Base-by-base conservation (phyloP, 2,113 vertebrate species). In the Gymnocephalus cernua region DNA sequence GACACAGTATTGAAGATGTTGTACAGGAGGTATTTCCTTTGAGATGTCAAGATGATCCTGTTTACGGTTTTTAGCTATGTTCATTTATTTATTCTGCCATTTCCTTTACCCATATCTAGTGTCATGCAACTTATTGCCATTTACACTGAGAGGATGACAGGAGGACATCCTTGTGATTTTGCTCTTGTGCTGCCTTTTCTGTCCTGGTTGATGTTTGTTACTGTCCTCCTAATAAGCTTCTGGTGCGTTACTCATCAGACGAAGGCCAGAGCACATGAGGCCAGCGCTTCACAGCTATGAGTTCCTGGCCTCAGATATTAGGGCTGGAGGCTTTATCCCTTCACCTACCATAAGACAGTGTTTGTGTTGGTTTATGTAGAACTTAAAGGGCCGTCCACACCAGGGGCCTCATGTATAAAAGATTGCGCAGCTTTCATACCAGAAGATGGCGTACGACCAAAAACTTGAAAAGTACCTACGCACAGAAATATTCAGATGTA, bases 201-300 rank as follows among this genome's bases (percentile, higher is more conserved):
- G 14, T 47, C 75, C 72, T 41, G 59, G 41, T 41, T 63, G 19
- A 80, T 86, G 63, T 84, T 83, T 71, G 77, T 83, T 64, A 80
- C 74, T 62, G 59, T 59, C 63, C 63, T 74, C 29, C 51, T 90
- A 89, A 91, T 86, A 38, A 81, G 74, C 83, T 90, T 38, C 50
- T 41, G 64, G 74, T 88, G 59, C 69, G 65, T 53, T 86, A 8
- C 38, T 61, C 75, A 82, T 83, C 75, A 82, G 58, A 32, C 3
- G 7, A 47, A 74, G 66, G 70, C 53, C 11, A 18, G 32, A 72
- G 63, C 56, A 82, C 85, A 85, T 82, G 74, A 77, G 77, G 74
- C 81, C 70, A 74, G 14, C 27, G 41, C 51, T 85, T 45, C 51
- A 67, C 50, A 79, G 56, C 54, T 77, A 27, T 15, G n/a, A 65